Conservation (phyloP, 2,888 invertebrate species). For the Linhomoeus sp. region DNA sequence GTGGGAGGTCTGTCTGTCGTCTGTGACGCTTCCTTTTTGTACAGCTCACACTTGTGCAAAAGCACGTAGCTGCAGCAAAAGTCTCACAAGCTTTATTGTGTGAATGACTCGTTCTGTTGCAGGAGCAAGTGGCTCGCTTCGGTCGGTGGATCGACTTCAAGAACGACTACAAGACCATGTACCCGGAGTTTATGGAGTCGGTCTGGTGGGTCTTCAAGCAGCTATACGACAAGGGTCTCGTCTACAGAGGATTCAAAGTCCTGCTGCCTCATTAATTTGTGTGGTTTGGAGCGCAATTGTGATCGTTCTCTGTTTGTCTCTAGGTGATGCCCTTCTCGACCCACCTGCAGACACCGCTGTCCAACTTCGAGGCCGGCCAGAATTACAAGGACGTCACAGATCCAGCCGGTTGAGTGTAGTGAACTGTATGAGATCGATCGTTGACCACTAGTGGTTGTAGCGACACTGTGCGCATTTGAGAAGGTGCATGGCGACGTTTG, state of each 20-base stretch:
- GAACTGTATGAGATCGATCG: no score
- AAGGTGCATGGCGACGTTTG: no score
- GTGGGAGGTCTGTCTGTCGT: slow-evolving; percentile 54
- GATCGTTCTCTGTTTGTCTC: no score
- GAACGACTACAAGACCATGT: slow-evolving; percentile 95
- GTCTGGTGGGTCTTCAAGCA: slow-evolving; percentile 99
- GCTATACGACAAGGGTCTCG: slow-evolving; percentile 73
- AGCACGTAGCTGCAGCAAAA: no score
- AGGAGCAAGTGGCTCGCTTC: slow-evolving; percentile 54
- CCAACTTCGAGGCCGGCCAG: slow-evolving; percentile 95
- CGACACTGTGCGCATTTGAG: no score
- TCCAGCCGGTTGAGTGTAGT: slow-evolving; percentile 45
- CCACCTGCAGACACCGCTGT: slow-evolving; percentile 83
- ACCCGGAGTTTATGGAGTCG: slow-evolving; percentile 95
- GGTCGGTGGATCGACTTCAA: slow-evolving; percentile 98
- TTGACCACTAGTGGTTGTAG: no score
- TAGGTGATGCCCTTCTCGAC: slow-evolving; percentile 93
- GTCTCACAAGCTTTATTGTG: no score
- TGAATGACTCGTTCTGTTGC: slow-evolving; percentile 17
- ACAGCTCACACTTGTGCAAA: no score
- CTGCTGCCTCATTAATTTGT: not conserved
- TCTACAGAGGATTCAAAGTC: slow-evolving; percentile 88
- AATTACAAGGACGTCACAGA: slow-evolving; percentile 96
- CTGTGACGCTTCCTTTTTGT: no score
- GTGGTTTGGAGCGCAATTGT: no score